Base-by-base conservation (phyloP, 1,140 invertebrate species). In the Meloidogyne hapla region DNA sequence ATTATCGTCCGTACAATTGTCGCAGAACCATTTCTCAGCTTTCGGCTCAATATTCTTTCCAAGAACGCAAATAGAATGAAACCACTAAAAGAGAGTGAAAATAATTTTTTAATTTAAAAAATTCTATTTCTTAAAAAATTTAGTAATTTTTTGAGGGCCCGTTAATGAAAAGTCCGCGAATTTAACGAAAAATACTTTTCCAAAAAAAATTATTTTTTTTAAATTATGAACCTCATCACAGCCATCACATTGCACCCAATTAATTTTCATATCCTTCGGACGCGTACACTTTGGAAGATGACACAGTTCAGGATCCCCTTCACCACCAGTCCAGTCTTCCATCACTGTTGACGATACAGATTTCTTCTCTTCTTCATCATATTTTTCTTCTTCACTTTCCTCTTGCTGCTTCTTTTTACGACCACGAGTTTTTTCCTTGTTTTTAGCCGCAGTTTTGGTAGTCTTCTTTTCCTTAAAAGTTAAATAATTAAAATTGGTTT, bases 181-280 rank as follows among this genome's bases (percentile, higher is more conserved):
- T n/a, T n/a, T n/a, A n/a, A n/a, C n/a, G n/a, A 56, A 26, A 40
- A 21, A 2, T 25, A 23, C 66, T 10, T n/a, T 23, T n/a, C 6
- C 68, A 12, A 21, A 71, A 33, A 33, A 33, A n/a, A n/a, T n/a
- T n/a, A n/a, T n/a, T n/a, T n/a, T n/a, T n/a, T n/a, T 33, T 33
- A 33, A 33, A 4, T 8, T 8, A 56, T n/a, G n/a, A 56, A 56
- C 71, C 71, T 61, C 63, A 70, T 88, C 87, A 80, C 88, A 88
- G 40, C 87, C 83, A 71, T 88, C 88, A 82, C 88, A 88, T 61
- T 85, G 83, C 2, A 88, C 87, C 88, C 80, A 81, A 64, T 80
- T 72, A 26, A 83, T 76, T 33, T 69, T 76, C 56, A 64, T 61
- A 21, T 81, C 23, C 48, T 79, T 61, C 4, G 80, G 80, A 13